These are phyloP conservation scores for Smutsia temminckii DNA, from an alignment of 2,797 vertebrate species.

Conservation along the genomic window DNA sequence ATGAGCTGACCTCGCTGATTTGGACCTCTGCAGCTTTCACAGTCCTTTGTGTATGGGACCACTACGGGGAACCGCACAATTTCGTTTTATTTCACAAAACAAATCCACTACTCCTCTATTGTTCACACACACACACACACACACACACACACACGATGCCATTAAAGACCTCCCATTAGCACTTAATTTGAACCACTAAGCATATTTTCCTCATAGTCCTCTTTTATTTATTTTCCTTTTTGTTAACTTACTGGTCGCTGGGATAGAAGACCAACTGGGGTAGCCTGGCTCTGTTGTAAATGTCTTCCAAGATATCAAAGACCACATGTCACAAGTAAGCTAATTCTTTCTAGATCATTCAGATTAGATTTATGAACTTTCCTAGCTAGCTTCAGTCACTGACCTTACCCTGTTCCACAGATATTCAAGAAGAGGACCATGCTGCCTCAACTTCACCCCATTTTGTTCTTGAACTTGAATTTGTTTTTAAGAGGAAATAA, in stretches of 20 bases:
- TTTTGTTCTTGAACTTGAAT: not conserved
- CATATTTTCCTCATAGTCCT: not conserved
- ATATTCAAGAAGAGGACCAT: no score
- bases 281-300: not conserved
- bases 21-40: no score
- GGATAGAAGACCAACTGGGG: not conserved
- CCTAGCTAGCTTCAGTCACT: not conserved
- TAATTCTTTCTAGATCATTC: not conserved
- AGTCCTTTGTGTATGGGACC: no score
- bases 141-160: not conserved
- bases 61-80: no score
- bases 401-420: not conserved
- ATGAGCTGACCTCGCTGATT: no score
- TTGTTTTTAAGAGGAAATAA: not conserved
- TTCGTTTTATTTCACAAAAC: no score
- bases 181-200: not conserved
- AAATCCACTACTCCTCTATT: not conserved
- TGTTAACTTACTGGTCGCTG: not conserved
- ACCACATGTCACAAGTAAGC: not conserved
- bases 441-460: not conserved
- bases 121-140: not conserved
- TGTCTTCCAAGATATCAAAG: not conserved
- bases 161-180: not conserved
- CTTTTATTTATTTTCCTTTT: not conserved
- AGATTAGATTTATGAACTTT: not conserved